Conservation (phyloP, 92 coral and sea anemone genomes). For the Nematostella vectensis region DNA sequence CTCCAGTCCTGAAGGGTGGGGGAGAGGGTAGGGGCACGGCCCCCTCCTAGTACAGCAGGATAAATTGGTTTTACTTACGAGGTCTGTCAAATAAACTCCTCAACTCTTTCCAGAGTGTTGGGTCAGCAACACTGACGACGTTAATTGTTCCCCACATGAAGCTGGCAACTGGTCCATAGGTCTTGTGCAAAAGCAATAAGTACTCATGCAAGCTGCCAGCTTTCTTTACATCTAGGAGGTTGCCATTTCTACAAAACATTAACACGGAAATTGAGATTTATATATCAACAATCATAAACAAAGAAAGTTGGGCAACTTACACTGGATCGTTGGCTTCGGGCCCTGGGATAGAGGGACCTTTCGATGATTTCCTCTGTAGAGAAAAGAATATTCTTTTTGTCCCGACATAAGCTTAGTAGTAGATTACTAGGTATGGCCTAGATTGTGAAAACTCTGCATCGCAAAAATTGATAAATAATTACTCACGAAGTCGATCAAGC, state of each 20-base stretch:
- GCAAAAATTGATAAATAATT: not conserved
- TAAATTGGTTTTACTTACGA: slow-evolving; percentile 58
- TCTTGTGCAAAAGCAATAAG: slow-evolving; percentile 44
- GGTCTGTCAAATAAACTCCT: slow-evolving; percentile 78
- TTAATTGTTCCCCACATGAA: slow-evolving; percentile 89
- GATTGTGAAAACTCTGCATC: too few species aligned
- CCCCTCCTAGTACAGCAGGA: too few species aligned
- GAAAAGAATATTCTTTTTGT: too few species aligned
- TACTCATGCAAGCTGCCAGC: slow-evolving; percentile 86
- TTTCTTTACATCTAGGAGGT: slow-evolving; percentile 57
- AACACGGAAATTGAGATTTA: too few species aligned
- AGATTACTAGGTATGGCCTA: too few species aligned
- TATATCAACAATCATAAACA: too few species aligned
- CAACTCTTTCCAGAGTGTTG: slow-evolving; percentile 77
- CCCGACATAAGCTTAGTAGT: too few species aligned
- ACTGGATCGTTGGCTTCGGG: slow-evolving; percentile 68
- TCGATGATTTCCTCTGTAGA: slow-evolving; percentile 49
- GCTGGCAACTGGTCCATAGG: slow-evolving; percentile 67
- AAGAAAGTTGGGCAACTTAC: too few species aligned
- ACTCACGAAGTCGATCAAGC: slow-evolving; percentile 78
- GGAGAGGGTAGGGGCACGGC: too few species aligned
- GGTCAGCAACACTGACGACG: slow-evolving; percentile 72
- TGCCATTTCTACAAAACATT: slow-evolving; percentile 55
- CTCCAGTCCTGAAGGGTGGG: too few species aligned
- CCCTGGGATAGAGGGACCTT: slow-evolving; percentile 79